Percentiles rank a stretch among this genome's conserved stretches.
These are phyloP conservation scores for Centroberyx gerrardi DNA, from an alignment of 2,797 vertebrate species.

Conservation along the genomic window DNA sequence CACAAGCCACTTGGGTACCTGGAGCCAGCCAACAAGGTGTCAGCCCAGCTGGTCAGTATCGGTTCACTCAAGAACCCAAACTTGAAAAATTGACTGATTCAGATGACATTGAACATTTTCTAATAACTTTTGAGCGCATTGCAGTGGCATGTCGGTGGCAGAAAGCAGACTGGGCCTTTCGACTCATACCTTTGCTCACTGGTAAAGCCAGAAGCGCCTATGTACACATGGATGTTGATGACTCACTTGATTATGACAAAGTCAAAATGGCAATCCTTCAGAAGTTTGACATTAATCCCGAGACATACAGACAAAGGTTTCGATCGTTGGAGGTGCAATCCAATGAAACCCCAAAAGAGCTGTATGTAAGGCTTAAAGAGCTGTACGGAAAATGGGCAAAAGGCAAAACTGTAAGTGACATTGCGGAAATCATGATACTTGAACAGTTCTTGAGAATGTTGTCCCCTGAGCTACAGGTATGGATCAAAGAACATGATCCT, in stretches of 20 bases:
- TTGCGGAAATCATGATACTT: background rate
- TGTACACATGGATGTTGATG: conserved; percentile 18
- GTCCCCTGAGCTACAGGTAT: background rate
- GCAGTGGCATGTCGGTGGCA: background rate
- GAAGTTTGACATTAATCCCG: conserved; percentile 2
- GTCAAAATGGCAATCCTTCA: background rate
- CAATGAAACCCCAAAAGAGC: background rate
- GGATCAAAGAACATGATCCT: conserved; percentile 5
- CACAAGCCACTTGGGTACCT: too few relatives aligned
- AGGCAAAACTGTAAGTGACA: too few relatives aligned
- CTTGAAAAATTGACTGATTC: background rate
- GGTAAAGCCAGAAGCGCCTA: background rate
- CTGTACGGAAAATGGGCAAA: background rate
- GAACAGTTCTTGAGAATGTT: background rate
- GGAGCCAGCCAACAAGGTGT: background rate
- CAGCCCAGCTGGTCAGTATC: background rate
- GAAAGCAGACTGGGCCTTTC: background rate
- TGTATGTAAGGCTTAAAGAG: background rate
- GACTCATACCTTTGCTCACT: background rate
- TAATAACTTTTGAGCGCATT: conserved; percentile 3
- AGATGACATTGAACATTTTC: conserved; percentile 15
- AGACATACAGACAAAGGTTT: conserved; percentile 10
- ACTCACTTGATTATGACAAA: conserved; percentile 3
- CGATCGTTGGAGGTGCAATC: background rate
- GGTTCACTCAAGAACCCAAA: background rate